Evolutionary conservation across 2,797 vertebrate genomes (phyloP), one percentile per base, ranked within the genome.

Genomic region (Vireo griseus): DNA sequence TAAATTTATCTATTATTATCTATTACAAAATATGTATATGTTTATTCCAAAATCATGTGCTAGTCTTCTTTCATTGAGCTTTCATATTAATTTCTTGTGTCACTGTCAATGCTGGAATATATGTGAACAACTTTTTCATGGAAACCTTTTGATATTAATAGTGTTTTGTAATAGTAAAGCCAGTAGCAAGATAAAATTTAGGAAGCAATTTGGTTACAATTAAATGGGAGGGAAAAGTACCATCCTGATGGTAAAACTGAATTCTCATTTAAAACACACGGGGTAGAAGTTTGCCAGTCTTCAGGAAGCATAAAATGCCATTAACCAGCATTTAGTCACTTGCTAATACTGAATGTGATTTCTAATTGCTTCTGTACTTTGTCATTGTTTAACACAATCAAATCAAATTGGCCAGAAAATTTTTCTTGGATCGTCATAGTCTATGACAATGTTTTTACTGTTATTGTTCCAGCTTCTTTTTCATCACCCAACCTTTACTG

Each of bases 331-430:
- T 88, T 92, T 62, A 96, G 93, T 87, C 54, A 77, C 31, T 96
- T 66, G 47, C 68, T 95, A 95, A 96, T 76, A 80, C 65, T 88
- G 35, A 74, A 58, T 63, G 71, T 88, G 94, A 95, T 88, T 96
- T 96, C 94, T 97, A 97, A 98, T 97, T 97, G 97, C 71, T 93
- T 92, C 72, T 95, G 69, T 90, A 97, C 73, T 97, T 96, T 96
- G 80, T 97, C 97, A 97, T 93, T 97, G 92, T 98, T 97, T 90
- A 96, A 96, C 58, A 94, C 91, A 95, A 96, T 97, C 93, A 97
- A 97, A 96, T 96, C 93, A 97, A 97, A 98, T 97, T 97, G 97
- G 94, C 94, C 96, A 97, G 96, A 97, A 97, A 96, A 93, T 92
- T 96, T 96, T 97, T 97, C 92, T 96, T 96, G 90, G 84, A 95